These are phyloP conservation scores for Diplogasteroides magnus DNA, from an alignment of 1,140 invertebrate genomes.

Conservation along the genomic window DNA sequence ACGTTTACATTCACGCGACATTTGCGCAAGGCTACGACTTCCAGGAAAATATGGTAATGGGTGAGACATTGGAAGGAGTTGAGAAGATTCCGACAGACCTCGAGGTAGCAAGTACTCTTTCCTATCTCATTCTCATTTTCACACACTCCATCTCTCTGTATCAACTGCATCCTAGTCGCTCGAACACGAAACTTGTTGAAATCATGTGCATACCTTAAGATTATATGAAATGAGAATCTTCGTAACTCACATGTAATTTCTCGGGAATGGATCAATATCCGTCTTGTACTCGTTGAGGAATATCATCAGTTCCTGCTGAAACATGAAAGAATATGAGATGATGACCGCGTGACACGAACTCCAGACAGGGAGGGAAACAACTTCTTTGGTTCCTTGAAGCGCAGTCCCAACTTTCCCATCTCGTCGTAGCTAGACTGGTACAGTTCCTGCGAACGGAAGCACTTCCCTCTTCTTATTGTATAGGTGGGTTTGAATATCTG, in stretches of 20 bases:
- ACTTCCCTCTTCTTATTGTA: not conserved
- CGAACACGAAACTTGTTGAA: not conserved
- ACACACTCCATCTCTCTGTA: not conserved
- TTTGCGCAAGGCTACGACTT: no score
- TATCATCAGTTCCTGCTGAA: not conserved
- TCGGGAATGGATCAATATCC: not conserved
- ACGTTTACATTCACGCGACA: no score
- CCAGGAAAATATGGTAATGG: no score
- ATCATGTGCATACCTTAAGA: not conserved
- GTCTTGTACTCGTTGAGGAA: not conserved
- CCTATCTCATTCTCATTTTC: not conserved
- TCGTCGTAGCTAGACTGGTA: not conserved
- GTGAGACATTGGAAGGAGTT: not conserved
- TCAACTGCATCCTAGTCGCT: not conserved
- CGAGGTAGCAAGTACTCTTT: not conserved
- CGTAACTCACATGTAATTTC: not conserved
- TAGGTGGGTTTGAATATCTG: not conserved
- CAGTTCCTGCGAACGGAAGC: not conserved
- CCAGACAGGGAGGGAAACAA: not conserved
- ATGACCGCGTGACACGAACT: not conserved
- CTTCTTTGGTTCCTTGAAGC: not conserved
- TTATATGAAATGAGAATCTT: no score
- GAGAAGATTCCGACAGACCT: not conserved
- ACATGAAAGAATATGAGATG: not conserved
- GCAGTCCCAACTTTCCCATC: not conserved